Conservation (phyloP, 1,140 invertebrate species). For the Cydia splendana region DNA sequence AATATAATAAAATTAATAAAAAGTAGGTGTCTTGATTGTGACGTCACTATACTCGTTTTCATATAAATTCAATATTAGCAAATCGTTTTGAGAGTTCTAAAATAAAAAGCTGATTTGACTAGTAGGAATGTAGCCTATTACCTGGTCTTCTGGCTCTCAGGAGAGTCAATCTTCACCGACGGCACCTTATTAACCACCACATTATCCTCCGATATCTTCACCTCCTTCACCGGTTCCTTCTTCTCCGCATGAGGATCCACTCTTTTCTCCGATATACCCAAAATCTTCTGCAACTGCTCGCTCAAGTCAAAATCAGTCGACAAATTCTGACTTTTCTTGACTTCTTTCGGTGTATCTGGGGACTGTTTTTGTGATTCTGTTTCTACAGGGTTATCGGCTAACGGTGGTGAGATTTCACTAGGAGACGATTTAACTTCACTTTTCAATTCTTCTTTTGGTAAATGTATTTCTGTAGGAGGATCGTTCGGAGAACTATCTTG, state of each 20-base stretch:
- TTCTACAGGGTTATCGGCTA: slow-evolving; percentile 58
- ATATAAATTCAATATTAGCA: too few species aligned
- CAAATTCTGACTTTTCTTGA: slow-evolving; percentile 77
- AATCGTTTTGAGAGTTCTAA: too few species aligned
- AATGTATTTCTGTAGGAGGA: slow-evolving; percentile 72
- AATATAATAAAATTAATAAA: too few species aligned
- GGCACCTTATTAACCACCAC: slow-evolving; percentile 61
- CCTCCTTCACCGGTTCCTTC: slow-evolving; percentile 67
- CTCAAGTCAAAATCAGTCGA: slow-evolving; percentile 77
- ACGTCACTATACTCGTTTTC: too few species aligned
- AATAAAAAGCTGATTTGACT: too few species aligned
- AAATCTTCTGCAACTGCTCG: slow-evolving; percentile 77
- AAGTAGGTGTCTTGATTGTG: too few species aligned
- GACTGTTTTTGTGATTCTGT: slow-evolving; percentile 69
- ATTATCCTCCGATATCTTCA: slow-evolving; percentile 66
- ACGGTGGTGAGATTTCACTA: slow-evolving; percentile 72
- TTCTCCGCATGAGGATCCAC: slow-evolving; percentile 60
- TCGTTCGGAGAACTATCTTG: slow-evolving; percentile 73
- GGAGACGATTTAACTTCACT: slow-evolving; percentile 67
- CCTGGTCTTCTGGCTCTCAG: slow-evolving; percentile 71
- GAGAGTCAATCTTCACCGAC: slow-evolving; percentile 78
- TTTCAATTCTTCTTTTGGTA: slow-evolving; percentile 60
- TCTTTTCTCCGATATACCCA: slow-evolving; percentile 74
- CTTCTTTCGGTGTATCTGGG: slow-evolving; percentile 68
- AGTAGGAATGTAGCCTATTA: slow-evolving; percentile 33